Base-by-base conservation (phyloP, 2,113 vertebrate species). In the Chloropsis hardwickii region DNA sequence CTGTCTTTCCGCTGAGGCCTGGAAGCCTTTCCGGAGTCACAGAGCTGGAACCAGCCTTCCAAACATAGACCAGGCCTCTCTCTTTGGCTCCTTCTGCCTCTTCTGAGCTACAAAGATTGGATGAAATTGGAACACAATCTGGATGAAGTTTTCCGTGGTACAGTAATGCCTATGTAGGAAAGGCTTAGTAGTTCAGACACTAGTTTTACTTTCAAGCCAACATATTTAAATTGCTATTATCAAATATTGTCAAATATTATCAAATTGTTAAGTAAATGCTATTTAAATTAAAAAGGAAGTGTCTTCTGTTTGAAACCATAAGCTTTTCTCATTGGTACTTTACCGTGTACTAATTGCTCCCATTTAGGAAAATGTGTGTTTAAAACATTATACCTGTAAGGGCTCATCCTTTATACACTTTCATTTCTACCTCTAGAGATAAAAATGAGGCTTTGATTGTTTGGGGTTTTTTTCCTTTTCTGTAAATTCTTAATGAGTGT, bases 11-110 rank as follows among this genome's bases (percentile, higher is more conserved):
- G 33, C 98, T 97, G 92, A 98, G 98, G 60, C 98, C 98, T 27
- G 98, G 98, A 95, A 99, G 95, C 91, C 98, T 98, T 91, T 99
- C 98, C 40, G 99, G 99, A 84, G 97, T 97, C 51, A 98, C 42
- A 21, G 98, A 98, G 96, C 91, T 98, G 78, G 98, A 99, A 97
- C 99, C 99, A 94, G 99, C 99, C 96, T 94, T 98, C 99, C 99
- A 99, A 22, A 98, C 94, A 91, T 99, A 98, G 77, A 99, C 98
- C 91, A 99, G 97, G 94, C 99, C 99, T 96, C 99, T 98, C 85
- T 99, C 98, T 95, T 98, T 98, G 77, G 97, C 95, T 80, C 97
- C 94, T 97, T 98, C 98, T 95, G 97, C 97, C 58, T 99, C 98
- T 97, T 98, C 97, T 96, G 98, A 98, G 96, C 99, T 99, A 94